These are phyloP conservation scores for Lepisosteus osseus DNA, from an alignment of 2,113 vertebrate species.

Conservation along the genomic window DNA sequence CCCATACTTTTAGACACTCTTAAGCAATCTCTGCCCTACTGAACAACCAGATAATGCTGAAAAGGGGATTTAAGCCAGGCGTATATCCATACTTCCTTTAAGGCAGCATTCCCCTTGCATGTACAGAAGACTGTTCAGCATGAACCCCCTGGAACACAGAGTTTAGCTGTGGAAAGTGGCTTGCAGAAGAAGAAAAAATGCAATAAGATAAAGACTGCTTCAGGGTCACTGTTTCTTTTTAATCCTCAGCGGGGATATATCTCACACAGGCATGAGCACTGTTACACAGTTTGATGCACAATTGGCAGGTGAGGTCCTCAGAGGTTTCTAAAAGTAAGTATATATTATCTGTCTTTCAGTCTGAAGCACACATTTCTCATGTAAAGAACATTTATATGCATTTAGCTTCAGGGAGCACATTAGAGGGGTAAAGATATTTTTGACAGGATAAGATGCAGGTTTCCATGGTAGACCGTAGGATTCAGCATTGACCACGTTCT, in stretches of 20 bases:
- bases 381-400: not conserved
- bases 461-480: not conserved
- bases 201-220: constrained; percentile 5
- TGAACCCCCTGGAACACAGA: constrained; percentile 6
- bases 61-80: not conserved
- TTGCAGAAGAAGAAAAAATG: not conserved
- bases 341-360: not conserved
- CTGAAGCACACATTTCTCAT: not conserved
- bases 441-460: not conserved
- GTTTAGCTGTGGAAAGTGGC: not conserved
- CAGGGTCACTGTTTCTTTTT: constrained; percentile 7
- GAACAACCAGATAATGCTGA: not conserved
- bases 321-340: not conserved
- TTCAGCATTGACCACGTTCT: no score
- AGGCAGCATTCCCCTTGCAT: not conserved
- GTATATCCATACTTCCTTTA: not conserved
- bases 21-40: not conserved
- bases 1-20: not conserved
- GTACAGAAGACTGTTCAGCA: not conserved
- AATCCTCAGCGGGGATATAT: constrained; percentile 3
- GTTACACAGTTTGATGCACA: constrained; percentile 6
- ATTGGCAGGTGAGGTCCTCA: not conserved
- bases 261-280: not conserved
- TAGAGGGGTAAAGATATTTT: not conserved
- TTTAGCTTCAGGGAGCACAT: not conserved